Evolutionary conservation across 2,888 invertebrate species (phyloP).

Genomic region (Drosophila atroscutellata): DNA sequence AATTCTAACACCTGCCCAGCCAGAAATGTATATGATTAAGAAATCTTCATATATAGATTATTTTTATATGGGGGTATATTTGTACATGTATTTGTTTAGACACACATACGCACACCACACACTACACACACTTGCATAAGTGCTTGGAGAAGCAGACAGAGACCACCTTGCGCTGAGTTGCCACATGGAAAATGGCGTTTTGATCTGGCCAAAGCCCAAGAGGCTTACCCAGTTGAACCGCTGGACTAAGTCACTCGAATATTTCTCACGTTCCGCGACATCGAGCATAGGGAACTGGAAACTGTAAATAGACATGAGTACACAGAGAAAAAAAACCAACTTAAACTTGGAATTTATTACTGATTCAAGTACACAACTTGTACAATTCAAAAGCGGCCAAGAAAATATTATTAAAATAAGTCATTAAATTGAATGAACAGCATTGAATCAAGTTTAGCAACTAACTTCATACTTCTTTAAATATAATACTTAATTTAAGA

Average conservation of each 20-base stretch:
- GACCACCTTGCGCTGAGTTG: conserved; percentile 47
- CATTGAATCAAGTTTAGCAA: not conserved
- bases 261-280: conserved; percentile 74
- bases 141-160: conserved; percentile 25
- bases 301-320: not conserved
- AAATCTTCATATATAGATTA: conserved; percentile 35
- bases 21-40: conserved; percentile 55
- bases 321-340: not conserved
- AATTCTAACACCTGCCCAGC: conserved; percentile 56
- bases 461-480: no score
- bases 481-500: not conserved
- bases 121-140: conserved; percentile 47
- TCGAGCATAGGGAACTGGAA: conserved; percentile 49
- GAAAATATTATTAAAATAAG: not conserved
- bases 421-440: not conserved
- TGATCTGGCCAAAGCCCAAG: conserved; percentile 66
- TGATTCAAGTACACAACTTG: not conserved
- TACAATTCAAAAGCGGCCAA: not conserved
- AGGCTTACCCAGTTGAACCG: conserved; percentile 76
- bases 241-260: conserved; percentile 73
- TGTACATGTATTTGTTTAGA: conserved; percentile 14
- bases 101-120: not conserved
- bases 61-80: conserved; percentile 15
- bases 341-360: not conserved
- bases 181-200: conserved; percentile 60